Evolutionary conservation across 2,888 invertebrate genomes (phyloP), one percentile per base, ranked within the genome.

Genomic region (Agrochola lota): DNA sequence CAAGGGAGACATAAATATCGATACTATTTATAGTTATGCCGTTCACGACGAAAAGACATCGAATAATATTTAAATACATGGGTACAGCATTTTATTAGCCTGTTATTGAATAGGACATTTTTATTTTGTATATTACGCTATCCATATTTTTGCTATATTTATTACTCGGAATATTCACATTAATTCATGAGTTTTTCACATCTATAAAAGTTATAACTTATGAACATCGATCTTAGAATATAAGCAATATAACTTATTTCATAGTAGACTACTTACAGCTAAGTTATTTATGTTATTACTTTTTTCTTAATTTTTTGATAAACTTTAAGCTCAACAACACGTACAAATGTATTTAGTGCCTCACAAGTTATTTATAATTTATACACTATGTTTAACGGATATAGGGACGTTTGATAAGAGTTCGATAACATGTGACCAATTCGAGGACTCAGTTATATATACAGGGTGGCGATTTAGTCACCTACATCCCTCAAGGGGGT

Each of bases 281-380:
- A 60, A 73, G 67, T 87, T 81, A 85, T 83, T 83, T 67, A 86
- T 80, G 63, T 83, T 82, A 77, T 88, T 88, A 81, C 74, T 84
- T 77, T 52, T 52, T 52, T 52, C 23, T 23, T 23, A 8, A 74
- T 88, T 80, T 40, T 70, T 84, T 81, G 78, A 87, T 83, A 88
- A 85, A 79, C 71, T 83, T 84, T 87, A 90, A 91, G 90, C 90
- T 91, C 90, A 91, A 91, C 88, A 86, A 83, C 86, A 85, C 81
- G 77, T 83, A 81, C 77, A 81, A 70, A 89, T 83, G 72, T 84
- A 81, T 88, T 91, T 91, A 91, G 91, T 89, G 90, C 91, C 91
- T 90, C 80, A 84, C 74, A 69, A 88, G 64, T 74, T 84, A 82
- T 73, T 78, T 46, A 69, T 83, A 76, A 59, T 55, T 40, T 81